Conservation (phyloP, 2,888 invertebrate genomes). For the Spisula subtruncata region DNA sequence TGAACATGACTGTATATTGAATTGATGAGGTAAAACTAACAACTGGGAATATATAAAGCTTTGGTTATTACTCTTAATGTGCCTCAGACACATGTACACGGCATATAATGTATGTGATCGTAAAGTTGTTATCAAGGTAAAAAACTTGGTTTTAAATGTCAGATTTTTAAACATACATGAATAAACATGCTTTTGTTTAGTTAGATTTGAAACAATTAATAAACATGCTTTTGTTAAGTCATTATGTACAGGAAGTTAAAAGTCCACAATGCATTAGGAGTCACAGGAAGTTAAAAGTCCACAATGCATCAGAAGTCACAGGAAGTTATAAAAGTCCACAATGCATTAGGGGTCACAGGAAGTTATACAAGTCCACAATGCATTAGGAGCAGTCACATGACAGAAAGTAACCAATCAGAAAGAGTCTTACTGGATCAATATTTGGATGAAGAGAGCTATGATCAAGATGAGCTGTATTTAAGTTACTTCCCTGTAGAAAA, state of each 20-base stretch:
- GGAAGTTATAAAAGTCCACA: no score
- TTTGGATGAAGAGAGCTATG: constrained; percentile 41
- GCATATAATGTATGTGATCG: not conserved
- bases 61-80: not conserved
- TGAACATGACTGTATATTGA: no score
- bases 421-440: constrained; percentile 39
- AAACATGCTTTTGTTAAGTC: constrained; percentile 37
- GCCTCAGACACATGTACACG: not conserved
- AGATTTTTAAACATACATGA: not conserved
- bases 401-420: constrained; percentile 37
- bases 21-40: no score
- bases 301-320: no score
- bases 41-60: not conserved
- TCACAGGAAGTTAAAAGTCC: no score
- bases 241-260: no score
- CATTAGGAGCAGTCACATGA: constrained; percentile 48
- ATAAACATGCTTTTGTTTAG: constrained; percentile 36
- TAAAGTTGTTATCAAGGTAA: not conserved
- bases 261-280: no score
- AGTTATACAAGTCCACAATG: constrained; percentile 37
- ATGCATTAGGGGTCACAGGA: constrained; percentile 44
- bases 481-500: constrained; percentile 55
- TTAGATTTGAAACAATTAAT: not conserved
- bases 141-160: not conserved
- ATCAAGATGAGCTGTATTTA: constrained; percentile 49